Conservation (phyloP, 2,797 vertebrate genomes). For the Xenentodon cancila region DNA sequence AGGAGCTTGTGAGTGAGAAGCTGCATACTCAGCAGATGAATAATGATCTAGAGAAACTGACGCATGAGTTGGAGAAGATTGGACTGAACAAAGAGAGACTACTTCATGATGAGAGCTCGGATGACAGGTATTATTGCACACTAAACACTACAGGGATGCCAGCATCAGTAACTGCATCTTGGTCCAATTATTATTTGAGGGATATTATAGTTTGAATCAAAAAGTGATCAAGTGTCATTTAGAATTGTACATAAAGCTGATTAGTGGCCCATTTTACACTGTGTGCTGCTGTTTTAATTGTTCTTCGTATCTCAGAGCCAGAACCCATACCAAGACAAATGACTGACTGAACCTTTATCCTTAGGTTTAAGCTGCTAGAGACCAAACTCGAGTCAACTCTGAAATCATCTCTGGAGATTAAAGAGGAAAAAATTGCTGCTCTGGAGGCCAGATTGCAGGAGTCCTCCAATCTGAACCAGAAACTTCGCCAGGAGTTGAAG, state of each 20-base stretch:
- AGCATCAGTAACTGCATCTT: no score
- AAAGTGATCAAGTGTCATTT: no score
- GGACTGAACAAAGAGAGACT: constrained; percentile 96
- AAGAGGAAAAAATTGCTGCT: constrained; percentile 98
- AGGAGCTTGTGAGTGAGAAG: constrained; percentile 98
- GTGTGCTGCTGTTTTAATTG: no score
- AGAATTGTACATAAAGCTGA: no score
- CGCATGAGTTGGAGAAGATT: constrained; percentile 97
- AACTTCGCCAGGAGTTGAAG: constrained; percentile 97
- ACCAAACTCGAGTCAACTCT: constrained; percentile 95
- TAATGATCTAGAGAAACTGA: constrained; percentile 97
- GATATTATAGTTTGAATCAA: no score
- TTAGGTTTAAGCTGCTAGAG: constrained; percentile 94
- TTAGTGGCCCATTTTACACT: no score
- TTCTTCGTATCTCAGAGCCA: no score
- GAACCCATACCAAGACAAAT: no score
- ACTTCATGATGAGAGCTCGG: constrained; percentile 90
- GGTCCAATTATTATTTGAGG: no score
- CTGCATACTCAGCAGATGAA: constrained; percentile 95
- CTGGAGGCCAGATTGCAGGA: constrained; percentile 97
- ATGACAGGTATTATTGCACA: constrained; percentile 86
- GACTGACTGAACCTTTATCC: constrained; percentile 5
- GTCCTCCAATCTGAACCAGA: constrained; percentile 97
- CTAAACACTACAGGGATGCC: not conserved
- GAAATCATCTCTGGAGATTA: constrained; percentile 98